Percentiles rank a stretch among this genome's conserved stretches.
Conservation (phyloP, 2,888 invertebrate species). For the Chirona hameri region DNA sequence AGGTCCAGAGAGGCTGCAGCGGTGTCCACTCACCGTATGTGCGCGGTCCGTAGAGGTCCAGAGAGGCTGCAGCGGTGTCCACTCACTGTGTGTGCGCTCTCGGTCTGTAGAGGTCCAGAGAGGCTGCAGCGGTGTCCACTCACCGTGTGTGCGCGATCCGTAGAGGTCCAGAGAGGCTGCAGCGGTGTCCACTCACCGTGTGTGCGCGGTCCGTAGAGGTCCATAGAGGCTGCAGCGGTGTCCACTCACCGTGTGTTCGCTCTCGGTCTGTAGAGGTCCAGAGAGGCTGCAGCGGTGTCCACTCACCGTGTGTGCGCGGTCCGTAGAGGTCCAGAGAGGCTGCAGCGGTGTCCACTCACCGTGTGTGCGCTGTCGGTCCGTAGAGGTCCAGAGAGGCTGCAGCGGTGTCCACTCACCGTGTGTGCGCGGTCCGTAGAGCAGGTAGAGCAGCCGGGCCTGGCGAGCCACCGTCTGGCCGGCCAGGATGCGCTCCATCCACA, state of each 20-base stretch:
- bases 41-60: slow-evolving; percentile 9
- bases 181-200: not conserved
- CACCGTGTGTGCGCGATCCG: slow-evolving; percentile 1
- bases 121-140: not conserved
- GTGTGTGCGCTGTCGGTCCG: not conserved
- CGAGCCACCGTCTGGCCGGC: not conserved
- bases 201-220: slow-evolving; percentile 10
- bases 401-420: not conserved
- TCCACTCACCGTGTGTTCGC: not conserved
- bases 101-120: not conserved
- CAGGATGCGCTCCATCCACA: not conserved
- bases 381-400: not conserved
- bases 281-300: not conserved
- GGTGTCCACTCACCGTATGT: not conserved
- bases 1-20: not conserved
- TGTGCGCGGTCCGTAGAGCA: slow-evolving; percentile 9
- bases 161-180: not conserved
- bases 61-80: not conserved
- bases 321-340: slow-evolving; percentile 4
- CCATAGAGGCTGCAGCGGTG: not conserved
- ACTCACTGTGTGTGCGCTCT: slow-evolving; percentile 9
- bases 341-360: not conserved
- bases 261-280: not conserved
- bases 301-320: not conserved
- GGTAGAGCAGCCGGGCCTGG: slow-evolving; percentile 1